These are phyloP conservation scores for Gephyroberyx darwinii DNA, from an alignment of 2,797 vertebrate genomes.

Conservation along the genomic window DNA sequence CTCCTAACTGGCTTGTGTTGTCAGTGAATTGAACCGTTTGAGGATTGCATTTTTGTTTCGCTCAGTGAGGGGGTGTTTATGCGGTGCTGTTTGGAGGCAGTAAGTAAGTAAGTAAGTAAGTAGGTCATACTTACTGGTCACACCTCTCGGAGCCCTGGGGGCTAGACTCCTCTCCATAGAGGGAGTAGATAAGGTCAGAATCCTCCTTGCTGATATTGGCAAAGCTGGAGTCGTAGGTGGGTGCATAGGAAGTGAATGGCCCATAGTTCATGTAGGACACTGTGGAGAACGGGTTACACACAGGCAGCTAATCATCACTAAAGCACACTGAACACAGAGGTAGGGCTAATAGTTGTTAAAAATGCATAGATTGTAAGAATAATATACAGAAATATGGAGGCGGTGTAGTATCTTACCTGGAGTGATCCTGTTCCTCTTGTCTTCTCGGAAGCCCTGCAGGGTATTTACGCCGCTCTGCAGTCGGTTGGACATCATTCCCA, in stretches of 20 bases:
- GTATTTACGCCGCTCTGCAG: constrained; percentile 94
- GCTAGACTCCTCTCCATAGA: constrained; percentile 91
- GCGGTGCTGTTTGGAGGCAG: too few species aligned
- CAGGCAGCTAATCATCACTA: not conserved
- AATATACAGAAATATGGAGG: too few species aligned
- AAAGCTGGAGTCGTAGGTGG: constrained; percentile 95
- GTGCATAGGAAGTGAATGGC: constrained; percentile 94
- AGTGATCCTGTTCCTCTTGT: constrained; percentile 94
- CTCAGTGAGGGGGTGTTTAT: too few species aligned
- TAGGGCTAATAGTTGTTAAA: too few species aligned
- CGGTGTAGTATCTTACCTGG: constrained; percentile 81
- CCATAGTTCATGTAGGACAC: constrained; percentile 97
- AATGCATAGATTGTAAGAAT: too few species aligned
- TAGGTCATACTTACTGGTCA: constrained; percentile 26
- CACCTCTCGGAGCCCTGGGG: constrained; percentile 88
- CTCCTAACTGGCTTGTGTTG: too few species aligned
- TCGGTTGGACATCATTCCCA: constrained; percentile 92
- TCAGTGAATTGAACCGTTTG: too few species aligned
- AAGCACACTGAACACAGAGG: not conserved
- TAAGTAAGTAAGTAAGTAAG: too few species aligned
- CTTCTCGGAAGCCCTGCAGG: constrained; percentile 95
- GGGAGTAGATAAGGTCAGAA: constrained; percentile 91
- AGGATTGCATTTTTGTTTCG: too few species aligned
- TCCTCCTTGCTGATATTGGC: constrained; percentile 96
- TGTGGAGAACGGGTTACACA: constrained; percentile 58